Conservation (phyloP, 2,888 invertebrate genomes). For the Camptogramma bilineatum region DNA sequence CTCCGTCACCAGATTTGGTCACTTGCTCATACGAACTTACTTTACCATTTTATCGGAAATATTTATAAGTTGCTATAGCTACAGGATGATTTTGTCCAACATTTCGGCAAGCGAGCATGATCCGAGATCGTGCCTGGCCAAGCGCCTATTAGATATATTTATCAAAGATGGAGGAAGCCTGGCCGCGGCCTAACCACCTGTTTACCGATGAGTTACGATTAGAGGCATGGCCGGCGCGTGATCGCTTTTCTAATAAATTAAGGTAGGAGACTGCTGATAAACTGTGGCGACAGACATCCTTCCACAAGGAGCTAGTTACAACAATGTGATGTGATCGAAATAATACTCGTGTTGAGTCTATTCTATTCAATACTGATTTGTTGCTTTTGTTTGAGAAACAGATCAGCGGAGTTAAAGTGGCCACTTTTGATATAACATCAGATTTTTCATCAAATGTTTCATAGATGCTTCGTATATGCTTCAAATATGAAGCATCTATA, state of each 20-base stretch:
- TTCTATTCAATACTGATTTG: too few relatives aligned
- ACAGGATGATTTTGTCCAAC: not conserved
- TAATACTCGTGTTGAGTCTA: not conserved
- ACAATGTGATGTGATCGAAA: not conserved
- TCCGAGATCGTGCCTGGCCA: not conserved
- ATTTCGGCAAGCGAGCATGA: conserved; percentile 2
- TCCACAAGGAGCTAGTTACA: not conserved
- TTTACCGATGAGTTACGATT: conserved; percentile 19
- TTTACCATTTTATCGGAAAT: too few relatives aligned
- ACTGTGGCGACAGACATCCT: conserved; percentile 2
- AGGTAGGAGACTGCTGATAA: conserved; percentile 2
- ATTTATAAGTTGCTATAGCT: too few relatives aligned
- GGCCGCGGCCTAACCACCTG: conserved; percentile 2
- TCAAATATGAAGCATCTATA: too few relatives aligned
- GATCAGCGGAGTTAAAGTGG: too few relatives aligned
- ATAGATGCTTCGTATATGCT: too few relatives aligned
- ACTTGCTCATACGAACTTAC: too few relatives aligned
- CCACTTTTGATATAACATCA: too few relatives aligned
- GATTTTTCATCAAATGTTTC: too few relatives aligned
- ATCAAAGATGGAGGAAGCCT: not conserved
- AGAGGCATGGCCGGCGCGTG: conserved; percentile 8
- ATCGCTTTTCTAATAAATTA: conserved; percentile 17
- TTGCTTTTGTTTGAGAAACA: too few relatives aligned
- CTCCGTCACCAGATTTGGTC: too few relatives aligned
- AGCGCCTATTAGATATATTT: not conserved